Evolutionary conservation across 2,113 vertebrate genomes (phyloP).

Genomic region (Acrocephalus arundinaceus): DNA sequence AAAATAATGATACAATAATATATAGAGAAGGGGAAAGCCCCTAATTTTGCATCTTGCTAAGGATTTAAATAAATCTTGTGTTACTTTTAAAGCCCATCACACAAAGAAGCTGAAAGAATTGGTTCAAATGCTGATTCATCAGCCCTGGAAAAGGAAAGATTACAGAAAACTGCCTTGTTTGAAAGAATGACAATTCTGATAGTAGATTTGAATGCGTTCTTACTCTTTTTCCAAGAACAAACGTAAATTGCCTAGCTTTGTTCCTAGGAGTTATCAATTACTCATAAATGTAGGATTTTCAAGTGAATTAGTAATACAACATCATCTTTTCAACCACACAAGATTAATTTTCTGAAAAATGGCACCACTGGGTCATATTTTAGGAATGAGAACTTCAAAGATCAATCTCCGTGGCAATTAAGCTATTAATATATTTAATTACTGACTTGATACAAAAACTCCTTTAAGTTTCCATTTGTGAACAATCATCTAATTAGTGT

Average conservation of each 20-base stretch:
- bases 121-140: background rate
- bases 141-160: background rate
- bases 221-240: background rate
- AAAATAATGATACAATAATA: background rate
- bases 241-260: background rate
- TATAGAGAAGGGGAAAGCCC: fast-evolving
- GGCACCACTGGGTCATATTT: background rate
- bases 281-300: background rate
- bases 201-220: background rate
- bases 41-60: background rate
- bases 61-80: background rate
- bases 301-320: background rate
- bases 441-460: background rate
- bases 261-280: background rate
- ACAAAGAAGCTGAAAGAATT: background rate
- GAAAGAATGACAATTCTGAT: background rate
- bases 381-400: background rate
- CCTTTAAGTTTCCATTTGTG: background rate
- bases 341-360: background rate
- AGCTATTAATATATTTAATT: background rate
- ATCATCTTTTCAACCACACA: background rate
- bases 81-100: background rate
- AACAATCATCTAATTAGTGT: background rate
- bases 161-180: background rate
- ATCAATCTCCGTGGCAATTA: background rate